Percentiles rank a stretch among this genome's conserved stretches.
Evolutionary conservation across 2,888 invertebrate species (phyloP).

Genomic region (Rhopalosiphum nymphaeae): DNA sequence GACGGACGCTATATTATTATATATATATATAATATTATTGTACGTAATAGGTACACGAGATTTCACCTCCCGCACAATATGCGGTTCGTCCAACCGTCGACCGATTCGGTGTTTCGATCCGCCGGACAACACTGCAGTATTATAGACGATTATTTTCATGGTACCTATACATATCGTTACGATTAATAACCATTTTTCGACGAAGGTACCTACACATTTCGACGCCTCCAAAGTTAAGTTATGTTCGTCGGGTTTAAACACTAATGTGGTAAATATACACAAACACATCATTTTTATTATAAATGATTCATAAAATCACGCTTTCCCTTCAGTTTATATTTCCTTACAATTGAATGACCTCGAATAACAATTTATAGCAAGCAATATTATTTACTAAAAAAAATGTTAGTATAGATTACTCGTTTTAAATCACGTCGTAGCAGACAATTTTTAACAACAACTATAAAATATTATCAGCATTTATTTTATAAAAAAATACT

Average conservation of each 20-base stretch:
- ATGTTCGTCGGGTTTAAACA: background rate
- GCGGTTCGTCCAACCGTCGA: background rate
- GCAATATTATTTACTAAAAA: background rate
- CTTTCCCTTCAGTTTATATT: background rate
- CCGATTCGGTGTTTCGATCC: background rate
- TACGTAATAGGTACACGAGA: background rate
- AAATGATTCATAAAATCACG: background rate
- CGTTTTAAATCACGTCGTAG: background rate
- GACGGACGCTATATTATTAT: slow-evolving; percentile 6
- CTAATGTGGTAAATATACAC: background rate
- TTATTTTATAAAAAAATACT: background rate
- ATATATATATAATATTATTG: background rate
- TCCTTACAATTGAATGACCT: background rate
- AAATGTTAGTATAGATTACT: background rate
- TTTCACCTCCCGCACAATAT: slow-evolving; percentile 51
- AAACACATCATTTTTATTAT: background rate
- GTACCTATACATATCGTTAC: background rate
- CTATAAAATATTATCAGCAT: background rate
- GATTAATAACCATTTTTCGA: background rate
- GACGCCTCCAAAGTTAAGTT: slow-evolving; percentile 26
- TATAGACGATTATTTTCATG: slow-evolving; percentile 36
- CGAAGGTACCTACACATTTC: background rate
- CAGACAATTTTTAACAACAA: background rate
- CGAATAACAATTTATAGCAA: background rate
- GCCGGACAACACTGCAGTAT: background rate